Percentiles rank a stretch among this genome's conserved stretches.
phyloP scores from a whole-genome alignment of 2,888 invertebrate species.

The Sarcophaga subvicina region DNA sequence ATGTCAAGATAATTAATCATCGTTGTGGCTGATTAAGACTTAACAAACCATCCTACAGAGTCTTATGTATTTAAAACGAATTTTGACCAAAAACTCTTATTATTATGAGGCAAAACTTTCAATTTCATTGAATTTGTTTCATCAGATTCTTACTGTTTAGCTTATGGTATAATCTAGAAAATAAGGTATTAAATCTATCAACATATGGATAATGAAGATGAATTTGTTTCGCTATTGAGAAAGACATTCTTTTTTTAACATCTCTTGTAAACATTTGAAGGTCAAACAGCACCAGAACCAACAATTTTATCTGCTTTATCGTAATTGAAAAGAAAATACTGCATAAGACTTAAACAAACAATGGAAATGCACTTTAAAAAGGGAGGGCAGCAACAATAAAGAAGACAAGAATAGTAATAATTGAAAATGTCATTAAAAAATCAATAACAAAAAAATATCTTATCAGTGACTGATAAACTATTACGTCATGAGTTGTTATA shows the following conservation, averaged over 20 bases:
- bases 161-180: neutral
- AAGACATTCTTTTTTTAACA: neutral
- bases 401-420: neutral
- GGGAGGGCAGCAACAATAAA: neutral
- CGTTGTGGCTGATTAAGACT: neutral
- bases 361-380: constrained; percentile 12
- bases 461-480: constrained; percentile 22
- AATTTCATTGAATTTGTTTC: neutral
- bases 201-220: constrained; percentile 4
- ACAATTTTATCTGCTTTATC: neutral
- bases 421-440: neutral
- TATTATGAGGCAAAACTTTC: neutral
- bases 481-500: constrained; percentile 18
- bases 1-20: constrained; percentile 19
- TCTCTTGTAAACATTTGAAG: neutral
- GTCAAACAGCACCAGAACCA: neutral
- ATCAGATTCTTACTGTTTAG: neutral
- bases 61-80: too few relatives aligned
- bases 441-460: constrained; percentile 25
- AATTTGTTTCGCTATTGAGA: neutral
- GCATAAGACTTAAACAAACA: constrained; percentile 14
- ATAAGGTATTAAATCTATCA: neutral
- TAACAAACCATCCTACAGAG: too few relatives aligned
- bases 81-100: too few relatives aligned
- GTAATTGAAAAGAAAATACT: constrained; percentile 5